Percentiles rank a stretch among this genome's conserved stretches.
These are phyloP conservation scores for Eurosta solidaginis DNA, from an alignment of 1,140 invertebrate genomes.

Conservation along the genomic window DNA sequence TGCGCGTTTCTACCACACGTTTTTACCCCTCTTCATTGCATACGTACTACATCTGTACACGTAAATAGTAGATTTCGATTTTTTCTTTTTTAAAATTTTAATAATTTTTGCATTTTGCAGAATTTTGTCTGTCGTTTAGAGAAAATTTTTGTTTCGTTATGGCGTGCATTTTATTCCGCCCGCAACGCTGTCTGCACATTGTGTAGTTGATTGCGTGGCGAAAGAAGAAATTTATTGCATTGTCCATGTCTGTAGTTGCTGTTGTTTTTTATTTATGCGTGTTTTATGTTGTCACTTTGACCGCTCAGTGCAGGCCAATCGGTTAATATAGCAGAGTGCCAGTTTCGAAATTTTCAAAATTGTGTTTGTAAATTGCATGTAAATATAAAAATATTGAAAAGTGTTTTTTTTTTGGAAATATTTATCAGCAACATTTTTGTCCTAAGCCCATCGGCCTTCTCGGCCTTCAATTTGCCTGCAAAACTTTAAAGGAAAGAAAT, in stretches of 20 bases:
- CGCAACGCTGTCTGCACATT: background rate
- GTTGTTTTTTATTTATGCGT: background rate
- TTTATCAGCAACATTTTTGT: no score
- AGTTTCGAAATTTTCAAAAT: background rate
- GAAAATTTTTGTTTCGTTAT: background rate
- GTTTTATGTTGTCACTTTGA: background rate
- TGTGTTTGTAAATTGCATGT: background rate
- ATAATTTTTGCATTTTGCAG: constrained; percentile 7
- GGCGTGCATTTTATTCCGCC: background rate
- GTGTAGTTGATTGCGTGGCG: constrained; percentile 39
- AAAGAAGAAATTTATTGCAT: constrained; percentile 59
- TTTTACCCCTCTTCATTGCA: constrained; percentile 2
- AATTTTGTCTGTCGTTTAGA: background rate
- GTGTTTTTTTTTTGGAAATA: background rate
- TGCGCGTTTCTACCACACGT: constrained; percentile 24
- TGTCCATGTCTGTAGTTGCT: constrained; percentile 40
- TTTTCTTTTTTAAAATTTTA: background rate
- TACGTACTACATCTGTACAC: background rate
- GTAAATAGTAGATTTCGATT: no score
- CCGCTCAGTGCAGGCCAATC: background rate
- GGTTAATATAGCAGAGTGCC: background rate
- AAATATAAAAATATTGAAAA: no score
- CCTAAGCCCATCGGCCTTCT: no score
- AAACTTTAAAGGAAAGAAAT: no score
- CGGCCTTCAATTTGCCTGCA: no score